Evolutionary conservation across 2,113 vertebrate species (phyloP).

Genomic region (Embiotoca jacksoni): DNA sequence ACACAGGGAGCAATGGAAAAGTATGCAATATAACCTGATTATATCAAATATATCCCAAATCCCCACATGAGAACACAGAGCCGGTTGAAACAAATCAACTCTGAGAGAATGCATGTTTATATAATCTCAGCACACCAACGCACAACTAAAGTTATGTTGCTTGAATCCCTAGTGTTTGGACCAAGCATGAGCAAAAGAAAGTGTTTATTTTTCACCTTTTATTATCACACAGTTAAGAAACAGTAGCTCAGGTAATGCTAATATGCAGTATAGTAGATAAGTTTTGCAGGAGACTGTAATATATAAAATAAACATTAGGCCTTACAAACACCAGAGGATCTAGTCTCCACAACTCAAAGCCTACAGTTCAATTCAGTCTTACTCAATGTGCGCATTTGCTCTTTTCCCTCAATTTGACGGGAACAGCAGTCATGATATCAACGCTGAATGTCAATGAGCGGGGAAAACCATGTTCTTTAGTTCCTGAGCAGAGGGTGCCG

Average conservation of each 20-base stretch:
- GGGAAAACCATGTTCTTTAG: slow-evolving; percentile 62
- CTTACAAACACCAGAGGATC: slow-evolving; percentile 2
- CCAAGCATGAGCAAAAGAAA: neutral
- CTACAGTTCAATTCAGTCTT: slow-evolving; percentile 23
- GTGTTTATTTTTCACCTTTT: slow-evolving; percentile 4
- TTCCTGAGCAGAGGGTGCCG: slow-evolving; percentile 53
- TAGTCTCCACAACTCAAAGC: neutral
- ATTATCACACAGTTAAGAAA: slow-evolving; percentile 2
- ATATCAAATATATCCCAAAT: slow-evolving; percentile 49
- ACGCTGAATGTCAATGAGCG: slow-evolving; percentile 69
- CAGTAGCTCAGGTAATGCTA: neutral
- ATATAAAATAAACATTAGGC: slow-evolving; percentile 3
- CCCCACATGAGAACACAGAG: slow-evolving; percentile 26
- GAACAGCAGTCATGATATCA: slow-evolving; percentile 62
- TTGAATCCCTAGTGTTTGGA: slow-evolving; percentile 36
- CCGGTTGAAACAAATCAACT: slow-evolving; percentile 47
- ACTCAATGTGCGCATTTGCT: slow-evolving; percentile 44
- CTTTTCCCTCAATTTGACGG: slow-evolving; percentile 56
- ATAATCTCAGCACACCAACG: slow-evolving; percentile 57
- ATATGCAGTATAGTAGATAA: neutral
- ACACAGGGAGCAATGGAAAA: slow-evolving; percentile 18
- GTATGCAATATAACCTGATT: slow-evolving; percentile 55
- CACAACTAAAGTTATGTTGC: slow-evolving; percentile 52
- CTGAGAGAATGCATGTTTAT: slow-evolving; percentile 50
- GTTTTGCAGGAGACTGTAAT: neutral